phyloP scores from a whole-genome alignment of 2,888 invertebrate genomes.

The Drosophila melanosoma region DNA sequence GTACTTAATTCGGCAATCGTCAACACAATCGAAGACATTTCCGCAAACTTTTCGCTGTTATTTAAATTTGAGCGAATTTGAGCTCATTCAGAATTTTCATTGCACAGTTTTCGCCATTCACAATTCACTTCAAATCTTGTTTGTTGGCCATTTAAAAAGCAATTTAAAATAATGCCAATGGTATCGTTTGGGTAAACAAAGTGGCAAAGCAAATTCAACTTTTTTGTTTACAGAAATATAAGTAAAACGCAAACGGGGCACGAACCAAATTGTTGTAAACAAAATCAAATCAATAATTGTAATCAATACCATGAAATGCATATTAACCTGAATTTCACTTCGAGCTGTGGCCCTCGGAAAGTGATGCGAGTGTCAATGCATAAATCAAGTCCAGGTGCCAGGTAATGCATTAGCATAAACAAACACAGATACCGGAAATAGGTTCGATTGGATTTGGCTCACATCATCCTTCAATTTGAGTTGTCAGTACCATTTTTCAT shows the following conservation, averaged over 20 bases:
- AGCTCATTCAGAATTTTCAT: neutral
- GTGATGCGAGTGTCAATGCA: slow-evolving; percentile 30
- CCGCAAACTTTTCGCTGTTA: slow-evolving; percentile 28
- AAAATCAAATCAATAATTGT: slow-evolving; percentile 49
- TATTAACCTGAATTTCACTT: slow-evolving; percentile 18
- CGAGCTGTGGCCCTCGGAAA: slow-evolving; percentile 2
- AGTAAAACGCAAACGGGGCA: slow-evolving; percentile 33
- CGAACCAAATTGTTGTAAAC: slow-evolving; percentile 19
- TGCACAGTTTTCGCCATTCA: slow-evolving; percentile 6
- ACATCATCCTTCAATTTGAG: slow-evolving; percentile 41
- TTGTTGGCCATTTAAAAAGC: slow-evolving; percentile 60
- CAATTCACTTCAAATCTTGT: slow-evolving; percentile 32
- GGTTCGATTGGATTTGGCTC: neutral
- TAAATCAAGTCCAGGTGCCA: slow-evolving; percentile 51
- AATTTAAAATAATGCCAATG: slow-evolving; percentile 59
- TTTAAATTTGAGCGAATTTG: slow-evolving; percentile 1
- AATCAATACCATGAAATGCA: slow-evolving; percentile 51
- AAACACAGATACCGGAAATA: neutral
- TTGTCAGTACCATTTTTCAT: slow-evolving; percentile 48
- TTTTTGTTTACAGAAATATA: slow-evolving; percentile 45
- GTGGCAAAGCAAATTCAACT: slow-evolving; percentile 44
- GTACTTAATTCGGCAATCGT: slow-evolving; percentile 15
- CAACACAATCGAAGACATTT: slow-evolving; percentile 36
- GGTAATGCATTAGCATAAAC: slow-evolving; percentile 7
- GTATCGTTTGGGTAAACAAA: slow-evolving; percentile 44